A percentile compares a stretch with the other conserved stretches of the same genome.
phyloP scores from a whole-genome alignment of 2,888 invertebrate species.

The Smittia aterrima region DNA sequence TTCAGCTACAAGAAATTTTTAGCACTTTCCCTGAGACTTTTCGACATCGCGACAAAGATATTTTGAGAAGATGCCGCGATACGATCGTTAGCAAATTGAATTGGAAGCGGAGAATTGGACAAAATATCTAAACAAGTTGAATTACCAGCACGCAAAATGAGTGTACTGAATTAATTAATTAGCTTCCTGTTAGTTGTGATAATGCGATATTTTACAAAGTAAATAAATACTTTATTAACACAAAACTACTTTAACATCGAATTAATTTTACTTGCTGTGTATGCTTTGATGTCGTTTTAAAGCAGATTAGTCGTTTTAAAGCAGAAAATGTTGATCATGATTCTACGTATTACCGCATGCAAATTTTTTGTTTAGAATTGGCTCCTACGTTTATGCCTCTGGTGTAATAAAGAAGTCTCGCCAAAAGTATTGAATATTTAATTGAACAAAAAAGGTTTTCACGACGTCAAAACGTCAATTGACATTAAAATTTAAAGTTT shows the following conservation, averaged over 20 bases:
- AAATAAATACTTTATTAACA: too few relatives aligned
- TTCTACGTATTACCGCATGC: too few relatives aligned
- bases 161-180: not conserved
- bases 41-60: conserved; percentile 33
- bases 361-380: too few relatives aligned
- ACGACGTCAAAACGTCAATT: too few relatives aligned
- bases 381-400: too few relatives aligned
- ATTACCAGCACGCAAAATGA: not conserved
- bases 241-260: too few relatives aligned
- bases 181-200: not conserved
- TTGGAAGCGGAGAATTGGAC: conserved; percentile 35
- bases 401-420: too few relatives aligned
- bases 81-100: conserved; percentile 16
- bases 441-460: too few relatives aligned
- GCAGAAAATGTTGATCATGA: too few relatives aligned
- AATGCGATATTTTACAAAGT: too few relatives aligned
- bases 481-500: too few relatives aligned
- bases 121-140: conserved; percentile 14
- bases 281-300: conserved; percentile 15
- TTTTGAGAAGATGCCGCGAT: conserved; percentile 21
- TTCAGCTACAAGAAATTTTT: conserved; percentile 31
- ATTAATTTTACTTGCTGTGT: not conserved
- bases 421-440: too few relatives aligned
- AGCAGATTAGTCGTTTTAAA: conserved; percentile 48
- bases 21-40: conserved; percentile 29